Base-by-base conservation (phyloP, 2,888 invertebrate genomes). In the Cosmia pyralina region DNA sequence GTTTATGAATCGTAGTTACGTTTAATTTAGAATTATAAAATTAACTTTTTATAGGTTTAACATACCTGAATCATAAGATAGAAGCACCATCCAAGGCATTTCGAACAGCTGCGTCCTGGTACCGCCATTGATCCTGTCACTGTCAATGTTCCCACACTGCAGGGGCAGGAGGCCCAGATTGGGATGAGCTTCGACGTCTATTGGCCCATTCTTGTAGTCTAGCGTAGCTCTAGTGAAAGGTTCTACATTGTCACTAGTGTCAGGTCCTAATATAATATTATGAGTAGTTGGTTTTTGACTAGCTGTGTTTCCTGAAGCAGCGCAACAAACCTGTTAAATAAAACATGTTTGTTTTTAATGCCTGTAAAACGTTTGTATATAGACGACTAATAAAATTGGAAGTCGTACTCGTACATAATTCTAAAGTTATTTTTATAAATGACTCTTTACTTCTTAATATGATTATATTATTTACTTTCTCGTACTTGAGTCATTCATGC, bases 31-130 rank as follows among this genome's bases (percentile, higher is more conserved):
- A 19, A 63, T 63, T 46, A 48, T 13, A 46, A 13, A 13, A 48
- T 19, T 19, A 28, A 46, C 19, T 48, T 15, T 46, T 28, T 4
- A 28, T 48, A 28, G 7, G 0, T 28, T 4, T n/a, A 53, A 11
- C 34, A 38, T 53, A 64, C 96, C 87, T 71, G 94, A 91, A 65
- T 94, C 90, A 83, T 98, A 98, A 2, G 97, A 96, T n/a, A 98
- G 89, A 2, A 98, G 93, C 0, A 97, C 97, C 97, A 98, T 97
- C 98, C 98, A 98, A 0, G 98, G 98, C 92, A 97, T 97, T 84
- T 98, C 97, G 57, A 96, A 96, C 7, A 98, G 89, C 0, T 91
- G 91, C 0, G 98, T 97, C 74, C 95, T 93, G 60, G 97, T 96
- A 0, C 98, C 98, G 4, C 97, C 96, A 41, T 96, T 93, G 63